Conservation (phyloP, 2,797 vertebrate species). For the Pseudocheirus occidentalis region DNA sequence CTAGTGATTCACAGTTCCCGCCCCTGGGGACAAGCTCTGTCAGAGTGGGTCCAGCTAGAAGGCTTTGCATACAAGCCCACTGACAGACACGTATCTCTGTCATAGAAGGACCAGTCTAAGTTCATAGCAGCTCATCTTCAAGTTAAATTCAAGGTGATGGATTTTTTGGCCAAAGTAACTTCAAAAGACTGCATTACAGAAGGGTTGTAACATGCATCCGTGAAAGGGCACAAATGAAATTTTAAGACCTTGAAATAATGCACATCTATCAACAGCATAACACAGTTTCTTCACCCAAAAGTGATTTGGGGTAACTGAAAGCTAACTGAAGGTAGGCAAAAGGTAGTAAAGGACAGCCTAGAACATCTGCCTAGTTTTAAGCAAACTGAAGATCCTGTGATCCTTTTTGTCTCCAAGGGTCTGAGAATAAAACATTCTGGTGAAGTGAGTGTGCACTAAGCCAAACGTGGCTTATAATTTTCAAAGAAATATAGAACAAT, state of each 20-base stretch:
- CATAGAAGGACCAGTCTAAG: not conserved
- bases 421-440: not conserved
- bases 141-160: not conserved
- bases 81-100: not conserved
- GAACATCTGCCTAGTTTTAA: not conserved
- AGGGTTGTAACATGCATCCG: not conserved
- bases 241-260: not conserved
- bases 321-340: not conserved
- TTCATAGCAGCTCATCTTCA: not conserved
- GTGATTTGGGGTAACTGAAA: not conserved
- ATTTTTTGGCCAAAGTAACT: not conserved
- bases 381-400: not conserved
- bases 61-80: not conserved
- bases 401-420: not conserved
- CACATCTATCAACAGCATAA: not conserved
- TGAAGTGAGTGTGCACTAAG: not conserved
- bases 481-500: not conserved
- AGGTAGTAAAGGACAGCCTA: not conserved
- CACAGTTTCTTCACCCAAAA: not conserved
- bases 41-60: not conserved
- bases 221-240: not conserved
- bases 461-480: not conserved
- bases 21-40: not conserved
- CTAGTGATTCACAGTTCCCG: not conserved
- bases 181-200: not conserved